A percentile compares a stretch with the other conserved stretches of the same genome.
Evolutionary conservation across 2,797 vertebrate species (phyloP).

Genomic region (Lepus oiostolus): DNA sequence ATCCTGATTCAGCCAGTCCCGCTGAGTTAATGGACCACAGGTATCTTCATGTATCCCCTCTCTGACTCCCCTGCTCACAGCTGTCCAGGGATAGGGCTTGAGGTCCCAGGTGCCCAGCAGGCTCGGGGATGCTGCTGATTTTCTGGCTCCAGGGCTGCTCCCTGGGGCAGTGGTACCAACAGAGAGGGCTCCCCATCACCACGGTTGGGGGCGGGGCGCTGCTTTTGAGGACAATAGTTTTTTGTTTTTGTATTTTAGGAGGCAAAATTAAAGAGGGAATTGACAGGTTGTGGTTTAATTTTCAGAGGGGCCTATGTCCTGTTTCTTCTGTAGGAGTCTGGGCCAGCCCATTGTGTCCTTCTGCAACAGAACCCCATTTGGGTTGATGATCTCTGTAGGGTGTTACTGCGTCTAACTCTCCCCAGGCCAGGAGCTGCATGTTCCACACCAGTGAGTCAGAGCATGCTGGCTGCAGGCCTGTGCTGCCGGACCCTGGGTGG

Average conservation of each 20-base stretch:
- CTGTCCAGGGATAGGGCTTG: neutral
- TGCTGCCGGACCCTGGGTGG: no score
- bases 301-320: neutral
- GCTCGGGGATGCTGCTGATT: neutral
- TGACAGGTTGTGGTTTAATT: slow-evolving; percentile 46
- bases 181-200: slow-evolving; percentile 7
- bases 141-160: neutral
- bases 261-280: neutral
- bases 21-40: neutral
- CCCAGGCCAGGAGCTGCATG: no score
- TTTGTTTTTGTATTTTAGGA: neutral
- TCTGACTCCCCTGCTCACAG: neutral
- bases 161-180: neutral
- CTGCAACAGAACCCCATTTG: slow-evolving; percentile 10
- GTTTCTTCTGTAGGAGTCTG: neutral
- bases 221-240: neutral
- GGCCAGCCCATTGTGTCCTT: slow-evolving; percentile 20
- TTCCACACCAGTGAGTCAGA: no score
- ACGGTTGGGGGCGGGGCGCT: neutral
- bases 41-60: neutral
- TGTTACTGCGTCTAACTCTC: no score
- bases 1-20: no score
- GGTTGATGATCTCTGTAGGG: neutral
- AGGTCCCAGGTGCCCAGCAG: neutral
- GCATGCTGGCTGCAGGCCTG: no score